Evolutionary conservation across 1,140 invertebrate species (phyloP), one percentile per base, ranked within the genome.

Genomic region (Euglossa dilemma): DNA sequence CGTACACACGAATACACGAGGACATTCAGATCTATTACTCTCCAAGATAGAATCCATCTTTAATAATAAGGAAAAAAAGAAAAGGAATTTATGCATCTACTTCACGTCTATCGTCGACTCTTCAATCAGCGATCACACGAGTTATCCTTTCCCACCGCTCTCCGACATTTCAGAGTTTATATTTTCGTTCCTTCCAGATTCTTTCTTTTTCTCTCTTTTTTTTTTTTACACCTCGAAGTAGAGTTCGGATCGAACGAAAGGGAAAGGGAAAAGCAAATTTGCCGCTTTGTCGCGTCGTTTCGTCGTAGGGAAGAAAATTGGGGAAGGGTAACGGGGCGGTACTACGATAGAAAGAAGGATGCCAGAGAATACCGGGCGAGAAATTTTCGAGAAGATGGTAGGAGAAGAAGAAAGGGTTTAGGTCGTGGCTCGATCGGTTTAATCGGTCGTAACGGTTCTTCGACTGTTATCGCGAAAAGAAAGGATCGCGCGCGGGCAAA

Each of bases 41-140:
- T 89, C 87, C 86, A 85, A 85, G 74, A 90, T 80, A 84, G 78
- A 87, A 90, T 88, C 78, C 85, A 89, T 85, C 47, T 85, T 85
- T 80, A 76, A 73, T 78, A 36, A 64, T 36, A 36, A 36, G 36
- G 4, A 36, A 36, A 36, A 36, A 36, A 36, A 36, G 36, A 36
- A 36, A 36, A 36, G 36, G 77, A 85, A 45, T 84, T 89, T 52
- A 86, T 84, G 77, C 84, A 89, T 86, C 76, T 71, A 83, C 84
- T 85, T 86, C 81, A 93, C 92, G 93, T 94, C 93, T 94, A 94
- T 94, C 93, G 93, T 91, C 93, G 93, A 94, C 93, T 94, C 93
- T 91, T 93, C 93, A 93, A 94, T 91, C 91, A 94, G 92, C 92
- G 83, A 91, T 89, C 73, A 84, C 86, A 89, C 50, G 71, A 82